A percentile compares a stretch with the other conserved stretches of the same genome.
phyloP scores from a whole-genome alignment of 2,888 invertebrate species.

The Dorcus hopei region DNA sequence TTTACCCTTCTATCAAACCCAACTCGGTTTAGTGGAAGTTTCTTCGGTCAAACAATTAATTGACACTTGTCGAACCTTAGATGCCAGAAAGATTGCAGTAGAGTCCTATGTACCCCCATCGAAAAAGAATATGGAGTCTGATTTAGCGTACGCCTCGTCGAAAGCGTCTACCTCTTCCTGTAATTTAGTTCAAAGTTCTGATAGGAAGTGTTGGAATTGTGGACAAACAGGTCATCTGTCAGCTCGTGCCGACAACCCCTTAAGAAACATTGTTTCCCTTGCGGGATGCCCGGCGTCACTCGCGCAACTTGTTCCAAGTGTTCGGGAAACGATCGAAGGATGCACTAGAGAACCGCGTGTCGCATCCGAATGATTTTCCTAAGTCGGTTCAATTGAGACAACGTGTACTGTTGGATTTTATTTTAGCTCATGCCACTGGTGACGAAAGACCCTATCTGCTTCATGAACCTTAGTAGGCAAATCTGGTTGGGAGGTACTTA shows the following conservation, averaged over 20 bases:
- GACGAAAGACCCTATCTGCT: no score
- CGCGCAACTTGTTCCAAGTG: background rate
- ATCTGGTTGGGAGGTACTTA: no score
- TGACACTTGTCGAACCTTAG: constrained; percentile 1
- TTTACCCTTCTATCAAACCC: constrained; percentile 8
- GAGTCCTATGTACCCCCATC: constrained; percentile 5
- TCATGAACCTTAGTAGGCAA: no score
- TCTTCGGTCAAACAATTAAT: constrained; percentile 1
- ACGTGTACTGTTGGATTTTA: constrained; percentile 1
- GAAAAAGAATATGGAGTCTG: background rate
- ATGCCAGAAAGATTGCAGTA: background rate
- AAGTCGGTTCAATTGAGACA: no score
- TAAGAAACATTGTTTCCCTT: background rate
- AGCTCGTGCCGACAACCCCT: background rate
- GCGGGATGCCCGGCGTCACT: background rate
- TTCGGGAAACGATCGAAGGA: constrained; percentile 8
- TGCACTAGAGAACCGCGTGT: background rate
- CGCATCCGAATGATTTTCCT: no score
- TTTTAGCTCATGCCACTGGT: constrained; percentile 4
- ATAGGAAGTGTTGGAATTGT: constrained; percentile 11
- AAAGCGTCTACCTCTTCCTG: background rate
- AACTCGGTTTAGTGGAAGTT: background rate
- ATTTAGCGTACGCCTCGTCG: constrained; percentile 1
- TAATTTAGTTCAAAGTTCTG: background rate
- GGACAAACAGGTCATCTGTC: background rate